Conservation (phyloP, 2,888 invertebrate species). For the Timandra comae region DNA sequence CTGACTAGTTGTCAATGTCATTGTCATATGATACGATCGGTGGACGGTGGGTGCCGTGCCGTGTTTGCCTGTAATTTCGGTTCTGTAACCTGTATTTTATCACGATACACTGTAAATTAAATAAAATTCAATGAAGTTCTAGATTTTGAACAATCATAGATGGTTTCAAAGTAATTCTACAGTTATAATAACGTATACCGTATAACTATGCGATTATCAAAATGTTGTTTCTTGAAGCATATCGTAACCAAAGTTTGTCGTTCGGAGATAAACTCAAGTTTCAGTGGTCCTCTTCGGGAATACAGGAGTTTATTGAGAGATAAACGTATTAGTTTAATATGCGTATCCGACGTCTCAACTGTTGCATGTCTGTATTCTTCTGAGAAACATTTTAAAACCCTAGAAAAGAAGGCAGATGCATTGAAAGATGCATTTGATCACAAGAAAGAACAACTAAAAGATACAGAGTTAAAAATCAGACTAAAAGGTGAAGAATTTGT, state of each 20-base stretch:
- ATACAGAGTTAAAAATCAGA: constrained; percentile 74
- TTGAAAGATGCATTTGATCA: constrained; percentile 78
- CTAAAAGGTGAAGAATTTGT: constrained; percentile 60
- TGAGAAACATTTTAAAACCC: constrained; percentile 55
- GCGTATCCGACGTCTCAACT: constrained; percentile 31
- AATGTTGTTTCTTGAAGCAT: constrained; percentile 36
- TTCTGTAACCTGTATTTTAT: too few relatives aligned
- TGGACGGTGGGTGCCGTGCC: too few relatives aligned
- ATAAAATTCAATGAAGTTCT: too few relatives aligned
- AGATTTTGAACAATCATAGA: too few relatives aligned
- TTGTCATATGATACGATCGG: too few relatives aligned
- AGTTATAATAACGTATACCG: too few relatives aligned
- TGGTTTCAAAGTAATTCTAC: too few relatives aligned
- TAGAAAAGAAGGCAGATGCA: constrained; percentile 66
- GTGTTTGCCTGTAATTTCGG: too few relatives aligned
- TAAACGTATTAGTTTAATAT: constrained; percentile 26
- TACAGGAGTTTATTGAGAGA: constrained; percentile 26
- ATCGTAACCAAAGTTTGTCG: constrained; percentile 28
- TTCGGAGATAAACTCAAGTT: constrained; percentile 21
- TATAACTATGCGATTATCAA: constrained; percentile 46
- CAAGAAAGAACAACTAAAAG: constrained; percentile 78
- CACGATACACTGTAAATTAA: too few relatives aligned
- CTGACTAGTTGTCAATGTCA: too few relatives aligned
- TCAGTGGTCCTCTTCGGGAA: constrained; percentile 28
- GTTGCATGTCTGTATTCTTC: constrained; percentile 45